Percentiles rank a stretch among this genome's conserved stretches.
phyloP scores from a whole-genome alignment of 2,888 invertebrate genomes.

The Helicoverpa assulta region DNA sequence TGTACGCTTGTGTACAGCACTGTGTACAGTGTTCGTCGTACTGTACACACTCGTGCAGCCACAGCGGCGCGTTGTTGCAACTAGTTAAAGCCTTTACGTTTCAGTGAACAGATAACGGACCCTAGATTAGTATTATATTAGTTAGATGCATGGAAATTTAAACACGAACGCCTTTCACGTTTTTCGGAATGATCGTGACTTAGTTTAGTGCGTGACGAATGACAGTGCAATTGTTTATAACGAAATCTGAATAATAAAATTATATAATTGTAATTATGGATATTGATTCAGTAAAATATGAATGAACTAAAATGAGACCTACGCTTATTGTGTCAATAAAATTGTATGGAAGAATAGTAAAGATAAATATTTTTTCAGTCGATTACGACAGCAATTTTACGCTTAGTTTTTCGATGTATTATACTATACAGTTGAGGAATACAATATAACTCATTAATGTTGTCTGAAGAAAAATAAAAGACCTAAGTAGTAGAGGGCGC shows the following conservation, averaged over 20 bases:
- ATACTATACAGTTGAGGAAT: constrained; percentile 69
- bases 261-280: constrained; percentile 67
- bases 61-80: constrained; percentile 23
- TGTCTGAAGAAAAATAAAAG: constrained; percentile 32
- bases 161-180: constrained; percentile 47
- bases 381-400: constrained; percentile 73
- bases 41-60: not conserved
- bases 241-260: constrained; percentile 68
- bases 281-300: constrained; percentile 61
- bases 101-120: constrained; percentile 65
- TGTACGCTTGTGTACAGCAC: no score
- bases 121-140: constrained; percentile 57
- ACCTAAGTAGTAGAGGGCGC: constrained; percentile 24
- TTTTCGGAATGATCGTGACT: constrained; percentile 44
- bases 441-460: constrained; percentile 33
- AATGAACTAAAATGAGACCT: constrained; percentile 72
- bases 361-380: constrained; percentile 82
- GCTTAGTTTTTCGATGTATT: constrained; percentile 76
- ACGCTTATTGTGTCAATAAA: constrained; percentile 81
- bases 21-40: not conserved
- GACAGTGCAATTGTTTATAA: constrained; percentile 72
- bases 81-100: constrained; percentile 37
- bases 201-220: constrained; percentile 62
- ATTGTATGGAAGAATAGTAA: constrained; percentile 69
- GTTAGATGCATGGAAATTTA: constrained; percentile 47